These are phyloP conservation scores for Lepidurus packardi DNA, from an alignment of 1,140 invertebrate genomes.

Conservation along the genomic window DNA sequence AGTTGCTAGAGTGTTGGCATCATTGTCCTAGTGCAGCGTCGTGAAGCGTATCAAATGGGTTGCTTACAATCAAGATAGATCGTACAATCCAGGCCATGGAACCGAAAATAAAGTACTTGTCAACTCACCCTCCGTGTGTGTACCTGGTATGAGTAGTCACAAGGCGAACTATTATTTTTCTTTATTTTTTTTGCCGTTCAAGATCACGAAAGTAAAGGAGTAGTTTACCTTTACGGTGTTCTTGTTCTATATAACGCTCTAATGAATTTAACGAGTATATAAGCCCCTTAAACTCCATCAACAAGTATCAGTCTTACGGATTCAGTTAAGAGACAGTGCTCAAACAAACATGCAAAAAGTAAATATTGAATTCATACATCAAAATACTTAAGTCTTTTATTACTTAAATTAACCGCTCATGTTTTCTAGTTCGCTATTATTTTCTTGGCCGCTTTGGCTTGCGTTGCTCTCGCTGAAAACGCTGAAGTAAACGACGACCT, in stretches of 20 bases:
- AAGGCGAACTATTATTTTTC: not conserved
- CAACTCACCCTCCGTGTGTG: not conserved
- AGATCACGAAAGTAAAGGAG: not conserved
- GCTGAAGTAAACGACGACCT: not conserved
- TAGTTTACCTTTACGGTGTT: not conserved
- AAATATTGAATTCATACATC: not conserved
- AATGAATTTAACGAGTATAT: not conserved
- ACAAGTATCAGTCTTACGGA: not conserved
- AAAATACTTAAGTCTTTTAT: too few relatives aligned
- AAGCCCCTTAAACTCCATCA: not conserved
- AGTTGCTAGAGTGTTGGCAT: not conserved
- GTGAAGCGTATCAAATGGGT: constrained; percentile 14
- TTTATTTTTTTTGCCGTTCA: not conserved
- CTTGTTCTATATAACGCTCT: not conserved
- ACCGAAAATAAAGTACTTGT: not conserved
- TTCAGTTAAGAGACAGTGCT: not conserved
- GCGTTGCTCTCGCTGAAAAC: not conserved
- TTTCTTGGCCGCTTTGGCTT: not conserved
- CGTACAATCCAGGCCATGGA: constrained; percentile 13
- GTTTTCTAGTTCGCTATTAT: not conserved
- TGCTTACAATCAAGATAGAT: not conserved
- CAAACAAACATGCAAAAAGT: constrained; percentile 5
- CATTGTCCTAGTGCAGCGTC: not conserved
- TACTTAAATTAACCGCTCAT: too few relatives aligned
- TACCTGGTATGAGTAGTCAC: constrained; percentile 3